phyloP scores from a whole-genome alignment of 1,140 invertebrate genomes.

The Hydropsyche tenuis region DNA sequence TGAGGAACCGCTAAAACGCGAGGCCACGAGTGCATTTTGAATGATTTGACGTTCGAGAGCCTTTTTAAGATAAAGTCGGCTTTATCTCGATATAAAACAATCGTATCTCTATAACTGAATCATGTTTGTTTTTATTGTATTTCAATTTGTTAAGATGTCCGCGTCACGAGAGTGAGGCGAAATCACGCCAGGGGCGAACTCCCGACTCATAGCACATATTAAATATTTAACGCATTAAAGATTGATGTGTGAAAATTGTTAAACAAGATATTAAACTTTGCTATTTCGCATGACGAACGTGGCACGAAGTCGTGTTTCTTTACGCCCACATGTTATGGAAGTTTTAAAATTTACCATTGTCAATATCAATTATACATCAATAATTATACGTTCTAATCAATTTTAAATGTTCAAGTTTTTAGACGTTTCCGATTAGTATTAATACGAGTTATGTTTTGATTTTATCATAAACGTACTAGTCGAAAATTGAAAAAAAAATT shows the following conservation, averaged over 20 bases:
- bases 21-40: constrained; percentile 3
- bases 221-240: no score
- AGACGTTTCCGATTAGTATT: no score
- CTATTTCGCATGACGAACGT: constrained; percentile 3
- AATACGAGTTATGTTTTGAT: no score
- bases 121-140: constrained; percentile 42
- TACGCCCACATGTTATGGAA: constrained; percentile 7
- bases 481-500: no score
- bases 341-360: background rate
- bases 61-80: constrained; percentile 37
- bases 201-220: no score
- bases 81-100: constrained; percentile 44
- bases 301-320: constrained; percentile 13
- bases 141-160: constrained; percentile 39
- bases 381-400: background rate
- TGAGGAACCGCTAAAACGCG: background rate
- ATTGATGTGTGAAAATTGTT: no score
- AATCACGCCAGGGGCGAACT: no score
- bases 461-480: no score
- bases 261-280: no score
- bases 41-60: constrained; percentile 38
- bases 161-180: background rate
- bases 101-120: constrained; percentile 31
- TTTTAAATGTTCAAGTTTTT: no score
- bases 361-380: constrained; percentile 14